phyloP scores from a whole-genome alignment of 64 coral and sea anemone species.

The Montipora capricornis region DNA sequence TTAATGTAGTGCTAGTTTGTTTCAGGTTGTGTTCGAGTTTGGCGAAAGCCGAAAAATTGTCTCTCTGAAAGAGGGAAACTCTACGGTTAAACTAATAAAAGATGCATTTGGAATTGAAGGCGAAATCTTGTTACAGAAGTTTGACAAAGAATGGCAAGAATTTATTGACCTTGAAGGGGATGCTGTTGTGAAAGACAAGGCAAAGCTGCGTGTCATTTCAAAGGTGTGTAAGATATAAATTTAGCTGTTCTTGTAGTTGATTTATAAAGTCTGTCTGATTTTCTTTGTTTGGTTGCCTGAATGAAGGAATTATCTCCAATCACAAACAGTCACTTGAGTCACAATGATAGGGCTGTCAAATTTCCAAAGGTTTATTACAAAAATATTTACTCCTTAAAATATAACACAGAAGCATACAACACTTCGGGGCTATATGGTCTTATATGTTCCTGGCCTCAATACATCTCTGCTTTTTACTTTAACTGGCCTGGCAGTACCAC shows the following conservation, averaged over 20 bases:
- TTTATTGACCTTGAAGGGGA: constrained; percentile 22
- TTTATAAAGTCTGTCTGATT: background rate
- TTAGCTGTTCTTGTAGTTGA: background rate
- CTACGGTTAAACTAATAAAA: constrained; percentile 12
- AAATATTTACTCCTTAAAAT: background rate
- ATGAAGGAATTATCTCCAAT: background rate
- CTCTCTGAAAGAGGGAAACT: background rate
- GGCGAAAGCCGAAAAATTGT: background rate
- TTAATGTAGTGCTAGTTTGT: background rate
- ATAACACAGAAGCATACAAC: background rate
- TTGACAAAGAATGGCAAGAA: background rate
- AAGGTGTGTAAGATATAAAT: background rate
- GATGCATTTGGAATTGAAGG: background rate
- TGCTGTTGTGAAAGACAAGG: constrained; percentile 19
- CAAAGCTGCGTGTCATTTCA: background rate
- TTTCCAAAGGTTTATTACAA: background rate
- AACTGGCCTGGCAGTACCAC: background rate
- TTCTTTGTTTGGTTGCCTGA: background rate
- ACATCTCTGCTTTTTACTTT: background rate
- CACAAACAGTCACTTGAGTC: background rate
- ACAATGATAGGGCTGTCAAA: background rate
- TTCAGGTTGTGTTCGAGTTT: constrained; percentile 41
- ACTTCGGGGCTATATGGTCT: background rate
- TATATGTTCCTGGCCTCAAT: background rate
- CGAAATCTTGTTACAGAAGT: no score